Conservation (phyloP, 2,113 vertebrate species). For the Solenodon paradoxus region DNA sequence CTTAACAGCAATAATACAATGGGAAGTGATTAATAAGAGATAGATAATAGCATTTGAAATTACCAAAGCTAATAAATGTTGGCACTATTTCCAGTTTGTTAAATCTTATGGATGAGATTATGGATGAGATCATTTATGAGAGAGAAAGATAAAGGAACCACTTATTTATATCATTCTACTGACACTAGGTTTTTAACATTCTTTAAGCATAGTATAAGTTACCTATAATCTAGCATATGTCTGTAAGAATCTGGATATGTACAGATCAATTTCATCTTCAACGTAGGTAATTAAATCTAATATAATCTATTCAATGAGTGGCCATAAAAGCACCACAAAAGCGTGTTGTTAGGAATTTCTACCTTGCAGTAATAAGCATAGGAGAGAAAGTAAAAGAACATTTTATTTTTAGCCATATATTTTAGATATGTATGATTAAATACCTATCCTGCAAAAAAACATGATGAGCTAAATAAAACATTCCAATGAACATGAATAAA, state of each 20-base stretch:
- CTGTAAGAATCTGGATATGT: neutral
- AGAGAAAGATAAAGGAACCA: neutral
- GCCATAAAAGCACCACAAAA: neutral
- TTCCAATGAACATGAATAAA: neutral
- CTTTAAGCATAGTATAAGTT: neutral
- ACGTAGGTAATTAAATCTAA: neutral
- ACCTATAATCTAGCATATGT: neutral
- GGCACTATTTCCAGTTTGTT: neutral
- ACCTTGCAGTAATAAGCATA: neutral
- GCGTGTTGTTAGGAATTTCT: neutral
- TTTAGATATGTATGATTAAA: neutral
- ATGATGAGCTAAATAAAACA: too few relatives aligned
- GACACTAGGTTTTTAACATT: neutral
- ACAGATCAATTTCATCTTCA: neutral
- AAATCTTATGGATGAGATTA: neutral
- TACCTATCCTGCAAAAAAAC: too few relatives aligned
- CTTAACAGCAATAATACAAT: neutral
- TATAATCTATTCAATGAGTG: neutral
- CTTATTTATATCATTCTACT: neutral
- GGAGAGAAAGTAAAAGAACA: neutral
- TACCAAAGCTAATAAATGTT: neutral
- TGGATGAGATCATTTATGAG: neutral
- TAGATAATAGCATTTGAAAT: neutral
- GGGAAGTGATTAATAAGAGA: neutral
- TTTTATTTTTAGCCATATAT: neutral